Evolutionary conservation across 1,140 invertebrate species (phyloP).

Genomic region (Rhizoglyphus robini): DNA sequence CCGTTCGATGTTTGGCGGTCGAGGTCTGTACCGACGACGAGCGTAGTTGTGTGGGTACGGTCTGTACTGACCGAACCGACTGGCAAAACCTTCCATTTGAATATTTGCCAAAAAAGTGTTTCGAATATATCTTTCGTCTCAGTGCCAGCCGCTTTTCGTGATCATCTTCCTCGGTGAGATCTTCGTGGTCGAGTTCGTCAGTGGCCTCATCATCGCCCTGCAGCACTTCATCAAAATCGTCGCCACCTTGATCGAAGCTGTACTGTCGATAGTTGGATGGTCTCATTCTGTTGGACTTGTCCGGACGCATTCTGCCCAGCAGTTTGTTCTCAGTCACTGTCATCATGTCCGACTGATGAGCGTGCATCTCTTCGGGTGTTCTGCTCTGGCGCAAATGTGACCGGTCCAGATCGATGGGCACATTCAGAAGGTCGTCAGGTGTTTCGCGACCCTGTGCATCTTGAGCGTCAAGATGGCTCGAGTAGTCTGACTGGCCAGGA

Average conservation of each 20-base stretch:
- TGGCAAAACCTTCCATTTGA: not conserved
- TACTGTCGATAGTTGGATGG: not conserved
- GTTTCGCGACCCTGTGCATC: not conserved
- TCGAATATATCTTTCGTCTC: not conserved
- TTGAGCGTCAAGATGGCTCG: too few species aligned
- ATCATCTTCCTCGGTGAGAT: not conserved
- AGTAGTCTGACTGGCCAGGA: too few species aligned
- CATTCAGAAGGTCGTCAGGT: not conserved
- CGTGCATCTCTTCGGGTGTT: not conserved
- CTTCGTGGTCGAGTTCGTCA: not conserved
- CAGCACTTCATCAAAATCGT: not conserved
- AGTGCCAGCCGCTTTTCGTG: not conserved
- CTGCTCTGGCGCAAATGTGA: not conserved
- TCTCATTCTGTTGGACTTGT: not conserved
- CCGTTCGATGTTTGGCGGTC: slow-evolving; percentile 14
- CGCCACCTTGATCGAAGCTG: not conserved
- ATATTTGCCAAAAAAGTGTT: not conserved
- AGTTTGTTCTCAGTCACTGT: too few species aligned
- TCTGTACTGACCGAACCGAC: slow-evolving; percentile 2
- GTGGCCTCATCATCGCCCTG: not conserved
- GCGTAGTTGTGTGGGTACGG: not conserved
- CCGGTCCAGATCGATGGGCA: not conserved
- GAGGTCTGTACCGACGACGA: not conserved
- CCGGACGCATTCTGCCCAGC: too few species aligned
- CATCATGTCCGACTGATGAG: too few species aligned